phyloP scores from a whole-genome alignment of 2,888 invertebrate species.

The Lepidochitona cinerea region DNA sequence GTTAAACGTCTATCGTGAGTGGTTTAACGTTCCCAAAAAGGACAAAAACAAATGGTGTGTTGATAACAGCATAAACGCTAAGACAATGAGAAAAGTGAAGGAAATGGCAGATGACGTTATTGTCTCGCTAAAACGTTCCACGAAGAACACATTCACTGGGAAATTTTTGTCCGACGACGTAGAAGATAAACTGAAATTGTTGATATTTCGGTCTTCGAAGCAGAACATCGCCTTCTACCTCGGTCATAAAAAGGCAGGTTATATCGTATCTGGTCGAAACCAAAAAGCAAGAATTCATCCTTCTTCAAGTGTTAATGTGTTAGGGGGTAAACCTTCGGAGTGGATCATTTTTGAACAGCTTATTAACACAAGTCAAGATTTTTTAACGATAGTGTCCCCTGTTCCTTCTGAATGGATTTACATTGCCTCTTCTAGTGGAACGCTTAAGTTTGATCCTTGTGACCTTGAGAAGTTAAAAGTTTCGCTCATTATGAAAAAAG shows the following conservation, averaged over 20 bases:
- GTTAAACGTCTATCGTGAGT: constrained; percentile 54
- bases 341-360: constrained; percentile 58
- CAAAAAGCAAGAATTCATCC: constrained; percentile 56
- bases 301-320: constrained; percentile 47
- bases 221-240: constrained; percentile 51
- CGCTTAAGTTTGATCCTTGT: constrained; percentile 33
- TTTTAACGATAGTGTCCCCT: constrained; percentile 52
- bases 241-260: constrained; percentile 57
- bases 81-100: constrained; percentile 52
- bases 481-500: constrained; percentile 27
- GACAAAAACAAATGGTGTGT: constrained; percentile 59
- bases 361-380: constrained; percentile 51
- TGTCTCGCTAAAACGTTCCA: constrained; percentile 41
- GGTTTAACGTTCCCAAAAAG: constrained; percentile 46
- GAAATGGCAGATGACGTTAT: constrained; percentile 50
- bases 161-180: constrained; percentile 23
- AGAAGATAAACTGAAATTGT: constrained; percentile 20
- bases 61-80: constrained; percentile 65
- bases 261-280: constrained; percentile 35
- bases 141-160: constrained; percentile 28
- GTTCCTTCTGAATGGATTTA: constrained; percentile 45
- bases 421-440: constrained; percentile 26
- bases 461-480: constrained; percentile 33
- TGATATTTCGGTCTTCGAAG: constrained; percentile 48
- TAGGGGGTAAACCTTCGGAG: constrained; percentile 47